A percentile compares a stretch with the other conserved stretches of the same genome.
These are phyloP conservation scores for Noctuana brunneofusca DNA, from an alignment of 2,888 invertebrate species.

Conservation along the genomic window DNA sequence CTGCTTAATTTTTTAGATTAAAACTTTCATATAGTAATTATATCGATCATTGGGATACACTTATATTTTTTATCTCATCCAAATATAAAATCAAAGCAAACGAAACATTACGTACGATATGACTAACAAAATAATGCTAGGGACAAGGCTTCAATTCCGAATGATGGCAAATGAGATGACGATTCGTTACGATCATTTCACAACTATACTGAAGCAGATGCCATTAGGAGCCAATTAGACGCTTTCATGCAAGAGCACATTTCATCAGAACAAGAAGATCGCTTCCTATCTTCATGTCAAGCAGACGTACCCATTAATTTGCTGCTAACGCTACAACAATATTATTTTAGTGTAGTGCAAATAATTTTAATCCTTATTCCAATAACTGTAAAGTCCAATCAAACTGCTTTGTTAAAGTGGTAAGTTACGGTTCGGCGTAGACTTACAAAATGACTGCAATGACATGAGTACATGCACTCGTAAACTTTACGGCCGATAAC, in stretches of 20 bases:
- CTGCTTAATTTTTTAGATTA: too few species aligned
- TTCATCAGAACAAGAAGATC: constrained; percentile 18
- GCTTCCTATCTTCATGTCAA: constrained; percentile 12
- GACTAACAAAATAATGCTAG: background rate
- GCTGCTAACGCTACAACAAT: constrained; percentile 3
- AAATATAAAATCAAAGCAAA: background rate
- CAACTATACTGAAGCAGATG: constrained; percentile 11
- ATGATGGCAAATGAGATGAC: constrained; percentile 8
- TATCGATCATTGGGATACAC: too few species aligned
- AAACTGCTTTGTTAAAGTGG: background rate
- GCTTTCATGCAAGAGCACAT: constrained; percentile 15
- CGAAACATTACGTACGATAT: background rate
- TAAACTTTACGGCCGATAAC: constrained; percentile 27
- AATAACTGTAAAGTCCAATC: background rate
- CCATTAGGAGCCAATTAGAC: constrained; percentile 23
- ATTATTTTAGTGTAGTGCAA: background rate
- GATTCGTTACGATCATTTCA: constrained; percentile 9
- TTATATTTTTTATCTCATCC: too few species aligned
- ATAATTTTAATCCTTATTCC: background rate
- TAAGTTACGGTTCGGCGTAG: constrained; percentile 1
- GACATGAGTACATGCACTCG: constrained; percentile 22
- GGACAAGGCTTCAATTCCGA: constrained; percentile 6
- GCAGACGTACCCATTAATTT: constrained; percentile 20
- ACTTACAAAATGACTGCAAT: constrained; percentile 25
- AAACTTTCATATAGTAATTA: too few species aligned